These are phyloP conservation scores for Recurvirostra avosetta DNA, from an alignment of 2,113 vertebrate species.

Conservation along the genomic window DNA sequence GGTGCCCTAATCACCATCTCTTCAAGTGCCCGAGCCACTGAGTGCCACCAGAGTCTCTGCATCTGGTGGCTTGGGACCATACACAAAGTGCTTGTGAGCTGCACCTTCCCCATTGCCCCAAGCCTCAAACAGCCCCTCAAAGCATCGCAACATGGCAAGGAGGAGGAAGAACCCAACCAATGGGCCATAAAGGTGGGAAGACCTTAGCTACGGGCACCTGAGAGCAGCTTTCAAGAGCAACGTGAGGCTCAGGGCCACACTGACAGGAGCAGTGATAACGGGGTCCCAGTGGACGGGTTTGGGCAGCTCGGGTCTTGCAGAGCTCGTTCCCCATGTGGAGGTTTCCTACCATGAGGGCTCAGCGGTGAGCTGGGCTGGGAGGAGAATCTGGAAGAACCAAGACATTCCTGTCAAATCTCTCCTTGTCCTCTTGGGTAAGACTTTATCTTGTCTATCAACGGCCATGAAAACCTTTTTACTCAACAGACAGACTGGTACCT, in stretches of 20 bases:
- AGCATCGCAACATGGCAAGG: accelerated
- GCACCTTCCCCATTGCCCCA: not conserved
- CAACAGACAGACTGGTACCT: not conserved
- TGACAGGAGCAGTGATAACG: accelerated
- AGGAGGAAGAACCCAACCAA: not conserved
- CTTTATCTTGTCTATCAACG: not conserved
- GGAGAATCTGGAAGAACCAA: not conserved
- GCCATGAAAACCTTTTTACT: not conserved
- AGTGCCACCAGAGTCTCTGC: not conserved
- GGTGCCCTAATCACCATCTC: not conserved
- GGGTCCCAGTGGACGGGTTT: not conserved
- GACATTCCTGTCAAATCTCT: not conserved
- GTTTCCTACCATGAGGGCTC: not conserved
- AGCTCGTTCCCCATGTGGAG: not conserved
- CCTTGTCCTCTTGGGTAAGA: not conserved
- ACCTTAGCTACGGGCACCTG: no score
- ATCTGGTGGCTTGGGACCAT: not conserved
- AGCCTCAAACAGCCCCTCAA: not conserved
- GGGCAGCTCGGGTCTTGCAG: not conserved
- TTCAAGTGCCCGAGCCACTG: not conserved
- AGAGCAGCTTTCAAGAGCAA: not conserved
- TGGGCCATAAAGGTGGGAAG: not conserved
- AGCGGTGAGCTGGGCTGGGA: not conserved
- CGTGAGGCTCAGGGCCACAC: not conserved
- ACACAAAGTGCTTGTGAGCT: not conserved